phyloP scores from a whole-genome alignment of 1,140 invertebrate species.

The Arion vulgaris region DNA sequence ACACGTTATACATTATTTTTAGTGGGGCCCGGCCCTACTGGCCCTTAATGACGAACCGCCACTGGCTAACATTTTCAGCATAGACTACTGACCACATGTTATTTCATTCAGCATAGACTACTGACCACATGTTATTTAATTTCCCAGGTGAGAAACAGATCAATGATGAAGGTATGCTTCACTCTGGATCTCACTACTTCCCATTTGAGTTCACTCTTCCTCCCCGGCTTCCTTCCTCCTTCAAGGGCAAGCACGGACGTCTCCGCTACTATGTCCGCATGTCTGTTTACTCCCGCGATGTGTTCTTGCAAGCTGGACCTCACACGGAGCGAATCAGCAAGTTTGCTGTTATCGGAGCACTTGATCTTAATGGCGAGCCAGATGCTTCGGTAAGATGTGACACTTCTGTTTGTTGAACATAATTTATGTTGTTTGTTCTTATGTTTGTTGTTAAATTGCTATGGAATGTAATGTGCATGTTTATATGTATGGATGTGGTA shows the following conservation, averaged over 20 bases:
- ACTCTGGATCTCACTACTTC: constrained; percentile 67
- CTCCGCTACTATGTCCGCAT: constrained; percentile 65
- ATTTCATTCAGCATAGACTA: no score
- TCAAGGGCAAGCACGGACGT: constrained; percentile 68
- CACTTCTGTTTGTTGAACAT: no score
- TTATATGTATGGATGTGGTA: no score
- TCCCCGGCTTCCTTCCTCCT: constrained; percentile 62
- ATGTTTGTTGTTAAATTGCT: no score
- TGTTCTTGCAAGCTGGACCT: constrained; percentile 59
- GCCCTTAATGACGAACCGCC: no score
- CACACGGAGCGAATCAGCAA: constrained; percentile 66
- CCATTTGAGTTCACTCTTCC: constrained; percentile 68
- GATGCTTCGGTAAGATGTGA: constrained; percentile 62
- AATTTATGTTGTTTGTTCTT: no score
- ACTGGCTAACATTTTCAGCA: no score
- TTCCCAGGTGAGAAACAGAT: constrained; percentile 63
- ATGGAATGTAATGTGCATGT: no score
- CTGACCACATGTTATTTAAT: no score
- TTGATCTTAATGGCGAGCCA: constrained; percentile 65
- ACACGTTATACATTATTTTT: no score
- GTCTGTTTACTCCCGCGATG: constrained; percentile 61
- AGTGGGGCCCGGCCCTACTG: no score
- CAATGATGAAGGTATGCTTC: constrained; percentile 62
- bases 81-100: no score
- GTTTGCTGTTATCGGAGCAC: constrained; percentile 64